phyloP scores from a whole-genome alignment of 2,797 vertebrate species.

The Mus spretus region DNA sequence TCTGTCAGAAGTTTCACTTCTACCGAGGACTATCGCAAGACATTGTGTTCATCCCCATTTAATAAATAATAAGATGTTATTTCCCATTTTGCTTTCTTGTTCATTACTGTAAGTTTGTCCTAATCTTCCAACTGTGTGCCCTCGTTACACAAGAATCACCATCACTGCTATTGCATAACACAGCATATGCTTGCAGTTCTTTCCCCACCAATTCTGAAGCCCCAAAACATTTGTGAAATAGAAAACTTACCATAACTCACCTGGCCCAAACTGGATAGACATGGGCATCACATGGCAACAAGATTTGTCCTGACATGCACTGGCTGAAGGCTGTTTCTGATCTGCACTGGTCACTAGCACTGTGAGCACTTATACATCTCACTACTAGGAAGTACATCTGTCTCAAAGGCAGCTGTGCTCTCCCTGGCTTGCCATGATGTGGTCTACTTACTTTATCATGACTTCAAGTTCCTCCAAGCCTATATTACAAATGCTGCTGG shows the following conservation, averaged over 20 bases:
- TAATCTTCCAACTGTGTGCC: not conserved
- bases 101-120: not conserved
- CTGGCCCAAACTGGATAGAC: conserved; percentile 31
- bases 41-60: not conserved
- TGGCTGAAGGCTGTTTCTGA: conserved; percentile 29
- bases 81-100: not conserved
- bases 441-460: not conserved
- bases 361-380: not conserved
- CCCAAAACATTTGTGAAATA: conserved; percentile 40
- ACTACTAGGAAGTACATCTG: not conserved
- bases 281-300: conserved; percentile 1
- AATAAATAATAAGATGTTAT: not conserved
- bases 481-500: not conserved
- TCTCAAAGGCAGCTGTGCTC: not conserved
- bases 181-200: not conserved
- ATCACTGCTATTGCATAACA: not conserved
- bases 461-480: not conserved
- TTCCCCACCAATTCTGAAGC: not conserved
- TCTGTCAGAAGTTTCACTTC: not conserved
- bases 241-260: conserved; percentile 56
- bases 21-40: not conserved
- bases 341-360: not conserved
- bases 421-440: not conserved
- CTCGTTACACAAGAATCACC: not conserved
- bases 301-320: not conserved